phyloP scores from a whole-genome alignment of 2,888 invertebrate genomes.

The Cryptocheilus praepositus region DNA sequence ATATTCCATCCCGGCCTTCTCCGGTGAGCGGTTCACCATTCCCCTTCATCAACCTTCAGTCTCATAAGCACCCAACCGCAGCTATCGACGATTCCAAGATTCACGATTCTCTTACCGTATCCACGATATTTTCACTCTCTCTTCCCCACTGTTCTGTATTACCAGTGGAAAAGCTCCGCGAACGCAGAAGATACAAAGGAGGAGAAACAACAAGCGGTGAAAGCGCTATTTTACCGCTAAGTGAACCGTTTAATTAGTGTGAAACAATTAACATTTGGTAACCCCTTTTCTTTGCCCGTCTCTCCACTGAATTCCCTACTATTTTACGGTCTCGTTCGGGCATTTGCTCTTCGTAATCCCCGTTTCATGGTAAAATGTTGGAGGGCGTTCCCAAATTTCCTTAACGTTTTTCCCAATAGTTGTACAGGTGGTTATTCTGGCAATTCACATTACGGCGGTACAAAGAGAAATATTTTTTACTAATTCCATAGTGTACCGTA shows the following conservation, averaged over 20 bases:
- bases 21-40: constrained; percentile 12
- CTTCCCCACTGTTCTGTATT: not conserved
- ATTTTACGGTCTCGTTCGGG: constrained; percentile 1
- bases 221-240: constrained; percentile 7
- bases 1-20: constrained; percentile 2
- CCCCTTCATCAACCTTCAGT: constrained; percentile 20
- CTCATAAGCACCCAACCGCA: constrained; percentile 27
- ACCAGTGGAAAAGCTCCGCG: not conserved
- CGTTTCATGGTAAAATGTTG: no score
- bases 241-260: constrained; percentile 39
- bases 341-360: no score
- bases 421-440: no score
- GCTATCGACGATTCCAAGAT: constrained; percentile 24
- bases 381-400: no score
- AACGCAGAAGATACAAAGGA: not conserved
- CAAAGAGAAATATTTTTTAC: no score
- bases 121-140: constrained; percentile 1
- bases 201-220: constrained; percentile 2
- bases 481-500: no score
- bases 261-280: constrained; percentile 45
- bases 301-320: constrained; percentile 8
- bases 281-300: not conserved
- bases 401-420: no score
- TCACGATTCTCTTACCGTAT: not conserved
- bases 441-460: no score